Conservation (phyloP, 2,113 vertebrate genomes). For the Eolophus roseicapilla region DNA sequence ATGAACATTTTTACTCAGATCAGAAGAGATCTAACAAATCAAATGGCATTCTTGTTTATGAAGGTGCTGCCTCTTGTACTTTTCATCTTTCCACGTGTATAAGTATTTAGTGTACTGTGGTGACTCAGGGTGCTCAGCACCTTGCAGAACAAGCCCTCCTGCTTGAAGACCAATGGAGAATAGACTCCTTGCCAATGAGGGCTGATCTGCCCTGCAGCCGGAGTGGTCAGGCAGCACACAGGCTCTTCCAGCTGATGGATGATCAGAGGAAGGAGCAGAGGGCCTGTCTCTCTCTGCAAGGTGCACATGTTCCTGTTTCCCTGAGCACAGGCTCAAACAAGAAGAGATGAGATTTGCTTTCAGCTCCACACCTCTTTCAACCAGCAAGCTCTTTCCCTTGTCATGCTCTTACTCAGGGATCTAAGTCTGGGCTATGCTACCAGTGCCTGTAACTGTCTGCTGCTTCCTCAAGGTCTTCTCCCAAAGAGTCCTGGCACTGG, state of each 20-base stretch:
- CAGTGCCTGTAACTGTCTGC: neutral
- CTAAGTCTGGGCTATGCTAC: neutral
- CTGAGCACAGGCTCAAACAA: neutral
- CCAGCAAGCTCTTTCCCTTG: neutral
- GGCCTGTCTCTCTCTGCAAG: neutral
- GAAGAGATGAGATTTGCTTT: neutral
- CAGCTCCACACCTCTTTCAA: neutral
- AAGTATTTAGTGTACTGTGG: accelerated
- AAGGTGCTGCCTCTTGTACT: neutral
- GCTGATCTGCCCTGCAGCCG: neutral
- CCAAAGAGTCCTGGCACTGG: neutral
- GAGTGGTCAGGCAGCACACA: neutral
- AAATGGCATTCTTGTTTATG: neutral
- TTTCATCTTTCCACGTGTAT: accelerated
- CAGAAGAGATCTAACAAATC: neutral
- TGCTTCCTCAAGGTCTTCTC: neutral
- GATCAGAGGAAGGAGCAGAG: neutral
- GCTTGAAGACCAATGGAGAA: neutral
- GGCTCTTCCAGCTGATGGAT: neutral
- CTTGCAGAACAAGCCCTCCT: neutral
- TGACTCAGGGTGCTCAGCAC: neutral
- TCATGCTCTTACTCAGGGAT: neutral
- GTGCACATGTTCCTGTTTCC: neutral
- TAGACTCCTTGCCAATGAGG: neutral
- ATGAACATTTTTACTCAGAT: neutral